Conservation (phyloP, 2,888 invertebrate genomes). For the Cantharis lateralis region DNA sequence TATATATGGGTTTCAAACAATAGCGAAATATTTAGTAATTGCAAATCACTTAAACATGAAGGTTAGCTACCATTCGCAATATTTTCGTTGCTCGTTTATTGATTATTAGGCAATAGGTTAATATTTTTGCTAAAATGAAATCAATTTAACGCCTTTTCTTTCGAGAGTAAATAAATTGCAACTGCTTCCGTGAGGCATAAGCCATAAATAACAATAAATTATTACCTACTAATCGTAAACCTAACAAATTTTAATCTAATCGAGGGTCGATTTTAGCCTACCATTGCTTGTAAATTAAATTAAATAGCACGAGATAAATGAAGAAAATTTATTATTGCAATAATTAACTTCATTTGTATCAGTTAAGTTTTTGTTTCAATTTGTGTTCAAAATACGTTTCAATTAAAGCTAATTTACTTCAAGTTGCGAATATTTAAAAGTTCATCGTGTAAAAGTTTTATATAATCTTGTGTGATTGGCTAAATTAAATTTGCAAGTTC, state of each 20-base stretch:
- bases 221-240: constrained; percentile 6
- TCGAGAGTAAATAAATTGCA: not conserved
- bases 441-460: not conserved
- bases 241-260: constrained; percentile 2
- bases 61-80: not conserved
- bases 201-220: constrained; percentile 16
- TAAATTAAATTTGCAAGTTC: not conserved
- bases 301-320: not conserved
- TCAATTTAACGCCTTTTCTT: not conserved
- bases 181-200: constrained; percentile 3
- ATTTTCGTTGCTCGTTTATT: not conserved
- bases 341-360: not conserved
- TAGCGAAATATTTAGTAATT: not conserved
- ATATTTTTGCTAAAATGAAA: not conserved
- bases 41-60: not conserved
- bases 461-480: not conserved
- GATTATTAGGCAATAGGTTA: not conserved
- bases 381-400: not conserved
- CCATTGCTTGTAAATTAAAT: not conserved
- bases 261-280: not conserved
- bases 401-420: not conserved
- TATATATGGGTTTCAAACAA: not conserved
- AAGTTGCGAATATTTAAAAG: not conserved
- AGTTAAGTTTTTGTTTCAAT: not conserved
- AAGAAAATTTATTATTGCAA: not conserved